These are phyloP conservation scores for Nycticorax nycticorax DNA, from an alignment of 2,113 vertebrate genomes.

Conservation along the genomic window DNA sequence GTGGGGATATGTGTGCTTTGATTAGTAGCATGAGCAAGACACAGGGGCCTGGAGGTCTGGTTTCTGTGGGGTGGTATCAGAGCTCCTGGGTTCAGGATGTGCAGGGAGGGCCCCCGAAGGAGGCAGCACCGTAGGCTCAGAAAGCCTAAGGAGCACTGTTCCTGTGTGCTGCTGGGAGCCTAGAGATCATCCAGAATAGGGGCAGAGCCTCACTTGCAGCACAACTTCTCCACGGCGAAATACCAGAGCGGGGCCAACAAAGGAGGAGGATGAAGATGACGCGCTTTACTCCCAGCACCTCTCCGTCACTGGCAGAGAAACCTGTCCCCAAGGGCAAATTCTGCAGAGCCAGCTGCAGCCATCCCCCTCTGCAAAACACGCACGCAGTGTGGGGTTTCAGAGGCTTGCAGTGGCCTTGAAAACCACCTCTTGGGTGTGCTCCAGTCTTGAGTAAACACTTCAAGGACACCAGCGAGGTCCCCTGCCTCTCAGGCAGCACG, in stretches of 20 bases:
- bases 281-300: neutral
- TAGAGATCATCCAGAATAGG: neutral
- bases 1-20: neutral
- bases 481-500: neutral
- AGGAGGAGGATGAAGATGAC: neutral
- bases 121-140: neutral
- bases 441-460: neutral
- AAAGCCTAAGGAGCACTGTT: neutral
- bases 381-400: neutral
- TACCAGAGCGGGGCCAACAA: neutral
- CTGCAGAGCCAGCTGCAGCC: neutral
- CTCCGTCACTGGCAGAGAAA: neutral
- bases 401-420: neutral
- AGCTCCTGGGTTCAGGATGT: neutral
- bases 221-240: neutral
- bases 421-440: constrained; percentile 4
- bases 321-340: neutral
- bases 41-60: neutral
- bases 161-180: neutral
- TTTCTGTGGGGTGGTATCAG: neutral
- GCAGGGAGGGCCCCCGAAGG: neutral
- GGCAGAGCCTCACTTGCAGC: neutral
- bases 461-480: neutral
- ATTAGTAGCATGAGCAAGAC: neutral
- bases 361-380: neutral